Base-by-base conservation (phyloP, 92 coral and sea anemone species). In the Epizoanthus illoricatus region DNA sequence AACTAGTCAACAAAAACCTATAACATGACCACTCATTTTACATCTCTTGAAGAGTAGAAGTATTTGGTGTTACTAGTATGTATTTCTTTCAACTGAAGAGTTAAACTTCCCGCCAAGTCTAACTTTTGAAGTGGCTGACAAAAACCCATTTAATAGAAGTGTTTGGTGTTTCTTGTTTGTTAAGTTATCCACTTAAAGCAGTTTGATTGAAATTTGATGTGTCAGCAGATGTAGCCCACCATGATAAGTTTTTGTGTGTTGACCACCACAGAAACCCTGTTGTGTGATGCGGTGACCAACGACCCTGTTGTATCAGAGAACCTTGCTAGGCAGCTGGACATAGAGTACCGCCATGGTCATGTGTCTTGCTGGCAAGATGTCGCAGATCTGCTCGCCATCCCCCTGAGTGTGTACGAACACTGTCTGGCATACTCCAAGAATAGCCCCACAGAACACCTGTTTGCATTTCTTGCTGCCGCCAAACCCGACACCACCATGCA, bases 291-390 rank as follows among this genome's bases (percentile, higher is more conserved):
- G 0, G 83, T 93, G 40, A 90, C 94, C 23, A 86, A 89, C 45
- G 92, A 91, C 58, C 91, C 94, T 54, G 86, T 69, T 18, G 87
- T 89, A 13, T 70, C 87, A 72, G 90, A 88, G 33, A 92, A 90
- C 62, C 89, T 93, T 20, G 87, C 87, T 11, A 45, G 63, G 21
- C 89, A 90, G 70, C 84, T 93, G 84, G 94, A 93, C 85, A 93
- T 90, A 11, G 97, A 93, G 52, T 90, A 93, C 91, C 97, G 87
- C 5, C 75, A 88, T 84, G 94, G 97, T 23, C 86, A 85, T 42
- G 86, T 93, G 15, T 89, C 97, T 0, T 88, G 94, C 81, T 93
- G 97, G 97, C 89, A 91, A 58, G 97, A 93, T 84, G 85, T 93
- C 79, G 97, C 94, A 1, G 86, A 90, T 33, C 81, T 93, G 61